Conservation (phyloP, 2,888 invertebrate genomes). For the Pollenia griseotomentosa region DNA sequence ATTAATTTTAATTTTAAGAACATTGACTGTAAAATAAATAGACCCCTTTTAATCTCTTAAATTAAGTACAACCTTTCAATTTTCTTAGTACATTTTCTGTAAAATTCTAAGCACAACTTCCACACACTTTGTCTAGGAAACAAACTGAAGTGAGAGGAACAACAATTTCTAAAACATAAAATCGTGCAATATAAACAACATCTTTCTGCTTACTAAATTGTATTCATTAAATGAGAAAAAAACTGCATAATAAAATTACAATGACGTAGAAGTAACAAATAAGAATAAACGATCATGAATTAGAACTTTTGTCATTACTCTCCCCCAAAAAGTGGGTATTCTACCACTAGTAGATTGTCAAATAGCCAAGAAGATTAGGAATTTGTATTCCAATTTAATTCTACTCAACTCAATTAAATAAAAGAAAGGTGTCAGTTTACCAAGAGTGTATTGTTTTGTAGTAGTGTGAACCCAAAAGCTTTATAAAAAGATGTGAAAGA, state of each 20-base stretch:
- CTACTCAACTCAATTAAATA: slow-evolving; percentile 32
- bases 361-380: neutral
- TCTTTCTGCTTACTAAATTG: slow-evolving; percentile 21
- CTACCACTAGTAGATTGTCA: slow-evolving; percentile 14
- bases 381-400: neutral
- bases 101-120: too few relatives aligned
- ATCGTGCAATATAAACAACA: slow-evolving; percentile 8
- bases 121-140: too few relatives aligned
- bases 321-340: slow-evolving; percentile 1
- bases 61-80: too few relatives aligned
- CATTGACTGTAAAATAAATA: too few relatives aligned
- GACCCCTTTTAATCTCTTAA: too few relatives aligned
- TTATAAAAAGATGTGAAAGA: neutral
- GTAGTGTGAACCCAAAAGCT: neutral
- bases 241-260: slow-evolving; percentile 34
- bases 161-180: slow-evolving; percentile 12
- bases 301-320: slow-evolving; percentile 15
- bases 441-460: slow-evolving; percentile 40
- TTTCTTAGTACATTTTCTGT: too few relatives aligned
- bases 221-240: slow-evolving; percentile 52
- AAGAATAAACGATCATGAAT: neutral
- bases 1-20: too few relatives aligned
- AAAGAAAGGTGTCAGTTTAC: slow-evolving; percentile 46
- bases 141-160: neutral
- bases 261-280: slow-evolving; percentile 37